Evolutionary conservation across 2,797 vertebrate genomes (phyloP).

Genomic region (Pelodytes ibericus): DNA sequence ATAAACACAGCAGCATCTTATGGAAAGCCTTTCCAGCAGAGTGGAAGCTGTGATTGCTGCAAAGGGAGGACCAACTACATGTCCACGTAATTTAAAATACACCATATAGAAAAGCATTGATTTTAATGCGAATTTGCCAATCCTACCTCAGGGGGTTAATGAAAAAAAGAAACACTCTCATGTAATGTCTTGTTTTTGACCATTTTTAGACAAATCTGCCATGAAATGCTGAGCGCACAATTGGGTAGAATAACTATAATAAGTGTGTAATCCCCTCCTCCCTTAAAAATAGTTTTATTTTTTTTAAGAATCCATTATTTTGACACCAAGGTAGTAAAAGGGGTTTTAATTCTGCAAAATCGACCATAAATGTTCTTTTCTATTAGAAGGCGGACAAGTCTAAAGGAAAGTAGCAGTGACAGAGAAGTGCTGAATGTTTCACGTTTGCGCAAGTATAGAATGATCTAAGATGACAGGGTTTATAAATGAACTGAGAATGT

Average conservation of each 20-base stretch:
- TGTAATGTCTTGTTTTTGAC: neutral
- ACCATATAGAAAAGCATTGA: no score
- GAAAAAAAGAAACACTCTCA: no score
- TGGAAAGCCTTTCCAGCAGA: no score
- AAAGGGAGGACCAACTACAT: no score
- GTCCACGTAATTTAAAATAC: no score
- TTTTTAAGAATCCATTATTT: conserved; percentile 24
- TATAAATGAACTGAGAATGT: conserved; percentile 67
- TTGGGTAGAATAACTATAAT: conserved; percentile 20
- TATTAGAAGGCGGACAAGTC: conserved; percentile 59
- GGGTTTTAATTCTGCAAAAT: conserved; percentile 14
- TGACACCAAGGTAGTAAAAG: conserved; percentile 5
- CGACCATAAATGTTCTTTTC: conserved; percentile 35
- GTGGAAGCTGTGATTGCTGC: no score
- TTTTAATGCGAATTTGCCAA: no score
- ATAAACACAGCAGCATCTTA: no score
- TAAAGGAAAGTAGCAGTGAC: conserved; percentile 19
- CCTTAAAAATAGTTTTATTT: conserved; percentile 10
- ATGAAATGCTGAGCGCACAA: conserved; percentile 24
- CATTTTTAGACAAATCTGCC: conserved; percentile 11
- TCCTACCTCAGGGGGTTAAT: no score
- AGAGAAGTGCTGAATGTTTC: conserved; percentile 64
- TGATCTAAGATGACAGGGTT: conserved; percentile 58
- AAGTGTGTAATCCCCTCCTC: conserved; percentile 24
- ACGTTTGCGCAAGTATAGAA: conserved; percentile 59